Evolutionary conservation across 2,888 invertebrate species (phyloP).

Genomic region (Periphyllus acericola): DNA sequence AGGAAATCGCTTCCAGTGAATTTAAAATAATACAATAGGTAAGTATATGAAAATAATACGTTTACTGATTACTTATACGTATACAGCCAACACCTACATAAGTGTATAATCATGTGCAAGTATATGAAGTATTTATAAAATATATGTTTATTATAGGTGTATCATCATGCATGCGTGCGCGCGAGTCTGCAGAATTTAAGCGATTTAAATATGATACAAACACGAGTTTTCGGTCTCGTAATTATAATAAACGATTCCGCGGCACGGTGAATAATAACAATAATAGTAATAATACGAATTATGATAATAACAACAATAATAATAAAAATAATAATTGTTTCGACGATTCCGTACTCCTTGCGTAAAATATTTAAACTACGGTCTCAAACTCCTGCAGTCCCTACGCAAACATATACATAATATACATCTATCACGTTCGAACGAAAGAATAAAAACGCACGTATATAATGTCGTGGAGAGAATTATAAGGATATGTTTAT

Average conservation of each 20-base stretch:
- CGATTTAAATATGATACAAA: neutral
- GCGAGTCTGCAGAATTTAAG: neutral
- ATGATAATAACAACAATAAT: too few relatives aligned
- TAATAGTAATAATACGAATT: neutral
- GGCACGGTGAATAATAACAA: neutral
- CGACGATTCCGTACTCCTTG: neutral
- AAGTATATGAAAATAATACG: neutral
- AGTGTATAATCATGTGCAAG: neutral
- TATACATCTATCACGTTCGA: neutral
- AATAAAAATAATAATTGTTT: slow-evolving; percentile 13
- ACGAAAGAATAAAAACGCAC: neutral
- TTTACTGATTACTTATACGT: neutral
- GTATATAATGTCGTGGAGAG: neutral
- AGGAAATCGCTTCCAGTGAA: too few relatives aligned
- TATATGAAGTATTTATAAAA: neutral
- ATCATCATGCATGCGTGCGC: neutral
- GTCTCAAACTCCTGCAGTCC: neutral
- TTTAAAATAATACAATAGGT: neutral
- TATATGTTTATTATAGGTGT: neutral
- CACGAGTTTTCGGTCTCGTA: neutral
- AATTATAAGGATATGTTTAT: neutral
- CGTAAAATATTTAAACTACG: neutral
- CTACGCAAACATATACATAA: too few relatives aligned
- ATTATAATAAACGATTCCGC: slow-evolving; percentile 5
- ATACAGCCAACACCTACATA: neutral